Evolutionary conservation across 2,797 vertebrate genomes (phyloP).

Genomic region (Erpetoichthys calabaricus): DNA sequence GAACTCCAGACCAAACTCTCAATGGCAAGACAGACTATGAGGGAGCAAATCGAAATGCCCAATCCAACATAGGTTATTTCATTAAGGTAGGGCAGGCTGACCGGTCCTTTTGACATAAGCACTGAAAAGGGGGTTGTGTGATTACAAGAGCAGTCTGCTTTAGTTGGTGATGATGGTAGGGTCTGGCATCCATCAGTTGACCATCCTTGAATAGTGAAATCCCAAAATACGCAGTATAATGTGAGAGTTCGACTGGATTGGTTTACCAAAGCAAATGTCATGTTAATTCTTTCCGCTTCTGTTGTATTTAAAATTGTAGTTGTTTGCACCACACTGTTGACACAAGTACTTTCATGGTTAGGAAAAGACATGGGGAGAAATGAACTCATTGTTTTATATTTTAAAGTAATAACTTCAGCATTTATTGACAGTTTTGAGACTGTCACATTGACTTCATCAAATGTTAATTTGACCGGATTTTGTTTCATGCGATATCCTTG

Average conservation of each 20-base stretch:
- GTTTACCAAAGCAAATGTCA: neutral
- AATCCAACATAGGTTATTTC: conserved; percentile 36
- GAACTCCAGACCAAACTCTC: conserved; percentile 40
- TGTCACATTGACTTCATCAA: neutral
- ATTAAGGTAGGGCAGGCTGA: conserved; percentile 1
- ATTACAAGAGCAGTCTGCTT: conserved; percentile 17
- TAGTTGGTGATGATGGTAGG: rapidly evolving
- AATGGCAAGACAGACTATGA: conserved; percentile 32
- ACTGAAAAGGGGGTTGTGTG: conserved; percentile 47
- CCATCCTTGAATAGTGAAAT: neutral
- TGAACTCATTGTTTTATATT: conserved; percentile 32
- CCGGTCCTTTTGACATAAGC: conserved; percentile 29
- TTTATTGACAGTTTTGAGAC: rapidly evolving
- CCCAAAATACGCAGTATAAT: conserved; percentile 38
- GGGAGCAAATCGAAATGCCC: conserved; percentile 35
- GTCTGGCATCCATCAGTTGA: conserved; percentile 11
- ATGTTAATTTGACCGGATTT: neutral
- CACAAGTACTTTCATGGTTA: rapidly evolving
- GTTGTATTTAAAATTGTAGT: conserved; percentile 11
- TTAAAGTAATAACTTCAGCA: conserved; percentile 29
- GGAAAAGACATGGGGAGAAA: conserved; percentile 36
- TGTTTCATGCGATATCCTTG: neutral
- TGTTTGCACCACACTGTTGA: conserved; percentile 34
- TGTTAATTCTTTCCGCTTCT: conserved; percentile 15
- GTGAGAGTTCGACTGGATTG: conserved; percentile 1